Evolutionary conservation across 2,888 invertebrate genomes (phyloP), one percentile per base, ranked within the genome.

Genomic region (Microctonus aethiopoides): DNA sequence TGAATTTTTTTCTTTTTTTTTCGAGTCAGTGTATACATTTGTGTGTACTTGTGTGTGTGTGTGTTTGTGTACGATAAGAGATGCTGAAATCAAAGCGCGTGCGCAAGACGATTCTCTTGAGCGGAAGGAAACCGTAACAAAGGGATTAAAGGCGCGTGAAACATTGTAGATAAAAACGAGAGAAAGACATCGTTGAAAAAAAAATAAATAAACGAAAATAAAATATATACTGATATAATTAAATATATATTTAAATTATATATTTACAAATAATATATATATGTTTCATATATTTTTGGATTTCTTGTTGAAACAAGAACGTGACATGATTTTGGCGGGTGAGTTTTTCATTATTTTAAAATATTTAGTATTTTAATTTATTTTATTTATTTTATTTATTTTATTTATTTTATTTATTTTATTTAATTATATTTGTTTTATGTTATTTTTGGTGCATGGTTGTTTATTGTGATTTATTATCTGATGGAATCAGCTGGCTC

Each of bases 241-340:
- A 29, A 5, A 29, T 29, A 29, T 29, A 29, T 29, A 5, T 29
- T 29, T 5, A 7, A 29, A 5, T 29, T 46, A 46, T 34, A 66
- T 36, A 52, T 46, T 60, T 65, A 61, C 61, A 59, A 57, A 62
- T 68, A 68, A 68, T 54, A 52, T 63, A 76, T 74, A 78, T 71
- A 78, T 78, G 79, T 78, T 78, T 74, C 76, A 78, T 75, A 77
- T 79, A 78, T 79, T 79, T 79, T 79, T 80, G 80, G 78, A 79
- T 80, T 74, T 74, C 72, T 78, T 75, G 74, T 78, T 78, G 74
- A 78, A 75, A 71, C 75, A 75, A 77, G 74, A 80, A 72, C 74
- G 76, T 63, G 76, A 78, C 71, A 78, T 80, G 79, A 78, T 79
- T 73, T 72, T 80, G 67, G 75, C 80, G 65, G 78, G 77, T 78